These are phyloP conservation scores for Osmoderma eremita DNA, from an alignment of 2,888 invertebrate genomes.

Conservation along the genomic window DNA sequence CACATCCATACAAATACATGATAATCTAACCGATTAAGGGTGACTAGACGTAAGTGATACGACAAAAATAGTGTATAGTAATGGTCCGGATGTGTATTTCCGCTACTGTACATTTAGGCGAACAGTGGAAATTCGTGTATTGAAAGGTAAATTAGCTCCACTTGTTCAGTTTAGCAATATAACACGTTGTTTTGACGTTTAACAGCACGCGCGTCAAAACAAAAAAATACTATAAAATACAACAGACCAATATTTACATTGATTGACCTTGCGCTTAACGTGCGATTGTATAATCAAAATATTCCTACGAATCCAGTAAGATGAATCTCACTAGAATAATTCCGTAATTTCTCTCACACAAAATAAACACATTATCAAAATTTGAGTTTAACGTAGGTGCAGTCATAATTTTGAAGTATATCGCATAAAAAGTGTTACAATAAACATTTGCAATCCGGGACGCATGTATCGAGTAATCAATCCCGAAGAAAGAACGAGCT, in stretches of 20 bases:
- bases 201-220: conserved; percentile 10
- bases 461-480: conserved; percentile 15
- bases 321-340: too few relatives aligned
- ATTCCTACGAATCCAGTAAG: too few relatives aligned
- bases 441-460: conserved; percentile 3
- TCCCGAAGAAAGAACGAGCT: background rate
- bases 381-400: too few relatives aligned
- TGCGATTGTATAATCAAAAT: conserved; percentile 18
- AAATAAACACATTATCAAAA: background rate
- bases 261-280: conserved; percentile 29
- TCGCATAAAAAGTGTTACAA: background rate
- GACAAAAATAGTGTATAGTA: too few relatives aligned
- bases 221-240: conserved; percentile 18
- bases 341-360: background rate
- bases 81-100: too few relatives aligned
- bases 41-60: too few relatives aligned
- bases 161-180: conserved; percentile 7
- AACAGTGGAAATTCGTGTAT: too few relatives aligned
- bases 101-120: too few relatives aligned
- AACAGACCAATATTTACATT: conserved; percentile 24
- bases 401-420: too few relatives aligned
- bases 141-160: background rate
- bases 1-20: too few relatives aligned
- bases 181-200: conserved; percentile 5
- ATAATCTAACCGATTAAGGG: too few relatives aligned